phyloP scores from a whole-genome alignment of 1,140 invertebrate species.

The Drosophila lini region DNA sequence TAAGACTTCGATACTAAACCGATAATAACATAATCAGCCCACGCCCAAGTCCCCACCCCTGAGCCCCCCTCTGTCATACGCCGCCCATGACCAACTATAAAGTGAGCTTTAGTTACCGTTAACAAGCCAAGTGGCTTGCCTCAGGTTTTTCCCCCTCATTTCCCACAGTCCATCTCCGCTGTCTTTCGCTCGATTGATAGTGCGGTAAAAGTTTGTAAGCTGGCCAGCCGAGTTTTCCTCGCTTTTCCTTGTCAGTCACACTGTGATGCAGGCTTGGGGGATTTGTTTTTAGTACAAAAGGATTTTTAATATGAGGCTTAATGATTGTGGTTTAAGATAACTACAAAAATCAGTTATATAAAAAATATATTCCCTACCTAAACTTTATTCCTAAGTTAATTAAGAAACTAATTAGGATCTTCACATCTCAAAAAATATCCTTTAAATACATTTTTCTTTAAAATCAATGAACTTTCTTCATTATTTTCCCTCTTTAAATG shows the following conservation, averaged over 20 bases:
- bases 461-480: not conserved
- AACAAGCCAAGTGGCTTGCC: slow-evolving; percentile 58
- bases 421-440: not conserved
- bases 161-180: not conserved
- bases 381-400: not conserved
- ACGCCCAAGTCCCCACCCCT: not conserved
- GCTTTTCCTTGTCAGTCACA: slow-evolving; percentile 7
- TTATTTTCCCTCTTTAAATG: not conserved
- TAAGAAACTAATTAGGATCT: not conserved
- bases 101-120: slow-evolving; percentile 71
- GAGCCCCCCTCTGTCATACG: no score
- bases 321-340: not conserved
- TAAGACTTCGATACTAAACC: slow-evolving; percentile 75
- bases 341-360: no score
- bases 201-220: slow-evolving; percentile 30
- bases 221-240: slow-evolving; percentile 18
- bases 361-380: not conserved
- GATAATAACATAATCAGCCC: slow-evolving; percentile 78
- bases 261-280: not conserved
- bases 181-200: slow-evolving; percentile 41
- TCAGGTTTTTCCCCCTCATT: slow-evolving; percentile 33
- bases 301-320: not conserved
- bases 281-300: not conserved
- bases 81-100: slow-evolving; percentile 39
- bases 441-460: no score